Percentiles rank a stretch among this genome's conserved stretches.
Conservation (phyloP, 2,113 vertebrate genomes). For the Notiomystis cincta region DNA sequence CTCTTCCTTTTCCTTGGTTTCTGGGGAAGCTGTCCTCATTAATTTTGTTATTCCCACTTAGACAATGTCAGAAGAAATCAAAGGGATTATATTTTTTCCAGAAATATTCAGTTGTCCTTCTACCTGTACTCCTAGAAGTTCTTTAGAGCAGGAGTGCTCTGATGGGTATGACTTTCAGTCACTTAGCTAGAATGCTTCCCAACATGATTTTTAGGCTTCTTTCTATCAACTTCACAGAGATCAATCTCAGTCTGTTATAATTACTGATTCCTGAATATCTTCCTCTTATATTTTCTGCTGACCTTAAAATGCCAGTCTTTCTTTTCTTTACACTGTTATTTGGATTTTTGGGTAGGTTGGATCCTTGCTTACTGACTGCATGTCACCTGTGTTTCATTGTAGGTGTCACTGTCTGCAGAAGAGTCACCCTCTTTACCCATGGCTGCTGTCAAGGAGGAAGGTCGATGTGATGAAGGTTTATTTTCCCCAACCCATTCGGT, state of each 20-base stretch:
- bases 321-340: background rate
- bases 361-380: background rate
- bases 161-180: background rate
- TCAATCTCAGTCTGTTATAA: background rate
- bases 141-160: background rate
- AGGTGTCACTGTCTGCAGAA: conserved; percentile 56
- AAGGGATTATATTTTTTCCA: background rate
- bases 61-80: background rate
- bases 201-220: background rate
- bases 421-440: conserved; percentile 10
- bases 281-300: background rate
- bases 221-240: background rate
- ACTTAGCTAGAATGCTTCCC: background rate
- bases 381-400: background rate
- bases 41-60: background rate
- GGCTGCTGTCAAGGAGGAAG: conserved; percentile 50
- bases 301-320: background rate
- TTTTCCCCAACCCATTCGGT: conserved; percentile 19
- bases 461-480: conserved; percentile 23
- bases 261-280: background rate
- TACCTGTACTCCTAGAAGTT: background rate
- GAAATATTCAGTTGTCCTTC: background rate
- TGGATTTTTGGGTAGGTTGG: background rate
- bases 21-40: background rate
- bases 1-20: background rate